These are phyloP conservation scores for Hapalemur alaotrensis DNA, from an alignment of 2,797 vertebrate species.

Conservation along the genomic window DNA sequence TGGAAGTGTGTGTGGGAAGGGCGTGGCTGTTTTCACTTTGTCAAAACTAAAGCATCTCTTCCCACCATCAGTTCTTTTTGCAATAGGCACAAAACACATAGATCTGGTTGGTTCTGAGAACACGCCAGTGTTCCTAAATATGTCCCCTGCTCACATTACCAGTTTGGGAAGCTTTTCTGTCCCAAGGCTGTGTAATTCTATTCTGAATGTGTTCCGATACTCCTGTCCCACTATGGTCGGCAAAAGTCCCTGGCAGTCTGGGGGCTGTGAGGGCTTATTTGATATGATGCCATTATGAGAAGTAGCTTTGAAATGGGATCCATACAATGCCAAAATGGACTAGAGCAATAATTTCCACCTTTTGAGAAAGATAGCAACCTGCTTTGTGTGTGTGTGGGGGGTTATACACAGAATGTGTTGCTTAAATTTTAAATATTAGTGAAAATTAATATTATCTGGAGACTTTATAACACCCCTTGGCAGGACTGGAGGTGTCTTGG, in stretches of 20 bases:
- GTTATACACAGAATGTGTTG: not conserved
- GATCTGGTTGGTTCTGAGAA: not conserved
- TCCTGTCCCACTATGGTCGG: not conserved
- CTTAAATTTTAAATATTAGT: conserved; percentile 14
- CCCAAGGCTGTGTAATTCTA: not conserved
- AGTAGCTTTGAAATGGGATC: conserved; percentile 56
- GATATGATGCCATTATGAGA: not conserved
- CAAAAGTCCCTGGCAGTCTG: not conserved
- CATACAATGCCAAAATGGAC: not conserved
- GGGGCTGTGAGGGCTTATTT: not conserved
- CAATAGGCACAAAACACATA: not conserved
- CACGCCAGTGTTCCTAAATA: not conserved
- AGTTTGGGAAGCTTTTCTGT: not conserved
- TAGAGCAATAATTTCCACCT: not conserved
- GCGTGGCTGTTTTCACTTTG: not conserved
- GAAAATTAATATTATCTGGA: conserved; percentile 13
- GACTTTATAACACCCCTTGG: not conserved
- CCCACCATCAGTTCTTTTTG: not conserved
- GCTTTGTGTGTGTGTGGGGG: not conserved
- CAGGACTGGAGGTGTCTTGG: not conserved
- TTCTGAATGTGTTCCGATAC: not conserved
- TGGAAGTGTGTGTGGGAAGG: not conserved
- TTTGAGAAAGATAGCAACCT: not conserved
- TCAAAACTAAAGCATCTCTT: not conserved
- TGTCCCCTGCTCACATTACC: conserved; percentile 13